phyloP scores from a whole-genome alignment of 2,797 vertebrate genomes.

The Pteronotus mesoamericanus region DNA sequence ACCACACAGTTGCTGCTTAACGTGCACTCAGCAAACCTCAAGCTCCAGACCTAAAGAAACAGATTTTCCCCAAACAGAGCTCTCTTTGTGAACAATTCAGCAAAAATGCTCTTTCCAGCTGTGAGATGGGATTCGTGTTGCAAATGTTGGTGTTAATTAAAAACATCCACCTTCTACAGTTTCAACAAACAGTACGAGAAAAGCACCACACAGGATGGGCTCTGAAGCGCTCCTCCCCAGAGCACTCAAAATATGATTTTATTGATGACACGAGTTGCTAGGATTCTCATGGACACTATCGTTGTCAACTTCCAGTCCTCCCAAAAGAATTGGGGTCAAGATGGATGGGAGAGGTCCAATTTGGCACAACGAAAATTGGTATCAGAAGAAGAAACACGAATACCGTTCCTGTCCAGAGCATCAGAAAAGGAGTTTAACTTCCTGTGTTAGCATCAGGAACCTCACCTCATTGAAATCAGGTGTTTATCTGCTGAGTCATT shows the following conservation, averaged over 20 bases:
- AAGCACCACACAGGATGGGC: background rate
- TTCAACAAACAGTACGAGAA: constrained; percentile 40
- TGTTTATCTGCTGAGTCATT: background rate
- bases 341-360: background rate
- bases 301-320: background rate
- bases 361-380: background rate
- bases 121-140: constrained; percentile 28
- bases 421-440: background rate
- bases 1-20: constrained; percentile 58
- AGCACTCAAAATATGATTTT: background rate
- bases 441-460: background rate
- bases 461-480: background rate
- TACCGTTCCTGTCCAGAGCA: background rate
- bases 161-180: constrained; percentile 38
- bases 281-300: background rate
- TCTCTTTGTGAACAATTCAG: constrained; percentile 73
- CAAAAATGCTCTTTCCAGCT: constrained; percentile 67
- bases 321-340: background rate
- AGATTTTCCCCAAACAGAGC: constrained; percentile 66
- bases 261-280: background rate
- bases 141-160: constrained; percentile 36
- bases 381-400: background rate
- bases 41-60: constrained; percentile 32
- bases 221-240: background rate
- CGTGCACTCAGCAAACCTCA: constrained; percentile 63